phyloP scores from a whole-genome alignment of 1,140 invertebrate species.

The Drosophila punjabiensis region DNA sequence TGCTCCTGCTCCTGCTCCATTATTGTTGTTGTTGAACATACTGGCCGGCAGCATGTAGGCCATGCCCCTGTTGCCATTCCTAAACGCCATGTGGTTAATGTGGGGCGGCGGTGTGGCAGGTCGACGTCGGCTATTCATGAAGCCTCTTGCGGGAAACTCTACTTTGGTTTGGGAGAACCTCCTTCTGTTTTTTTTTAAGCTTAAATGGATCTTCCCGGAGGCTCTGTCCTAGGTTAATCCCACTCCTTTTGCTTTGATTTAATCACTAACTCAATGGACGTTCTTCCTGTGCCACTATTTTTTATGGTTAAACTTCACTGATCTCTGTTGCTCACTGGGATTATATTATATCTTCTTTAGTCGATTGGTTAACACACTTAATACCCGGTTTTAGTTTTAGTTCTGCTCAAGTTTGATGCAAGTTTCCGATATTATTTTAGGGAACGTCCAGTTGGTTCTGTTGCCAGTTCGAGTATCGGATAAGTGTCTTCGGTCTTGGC shows the following conservation, averaged over 20 bases:
- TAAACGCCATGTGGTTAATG: background rate
- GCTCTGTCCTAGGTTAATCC: constrained; percentile 21
- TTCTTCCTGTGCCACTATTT: background rate
- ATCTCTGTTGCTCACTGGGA: background rate
- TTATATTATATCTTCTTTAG: background rate
- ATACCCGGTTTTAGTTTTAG: background rate
- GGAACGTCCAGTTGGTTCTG: background rate
- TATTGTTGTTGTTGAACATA: constrained; percentile 59
- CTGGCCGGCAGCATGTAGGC: constrained; percentile 48
- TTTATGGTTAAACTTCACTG: background rate
- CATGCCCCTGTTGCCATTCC: constrained; percentile 51
- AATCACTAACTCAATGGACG: background rate
- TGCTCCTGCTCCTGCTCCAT: constrained; percentile 43
- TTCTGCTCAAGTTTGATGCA: background rate
- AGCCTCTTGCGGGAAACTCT: constrained; percentile 29
- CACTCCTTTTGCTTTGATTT: background rate
- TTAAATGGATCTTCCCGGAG: constrained; percentile 25
- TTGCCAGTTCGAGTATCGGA: background rate
- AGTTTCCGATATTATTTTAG: background rate
- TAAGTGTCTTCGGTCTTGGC: background rate
- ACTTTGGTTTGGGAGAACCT: background rate
- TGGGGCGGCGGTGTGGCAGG: constrained; percentile 61
- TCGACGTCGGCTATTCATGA: constrained; percentile 40
- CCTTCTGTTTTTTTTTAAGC: background rate
- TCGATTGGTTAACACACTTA: too few species aligned